Evolutionary conservation across 92 coral and sea anemone genomes (phyloP), one percentile per base, ranked within the genome.

Genomic region (Umimayanthus chanpuru): DNA sequence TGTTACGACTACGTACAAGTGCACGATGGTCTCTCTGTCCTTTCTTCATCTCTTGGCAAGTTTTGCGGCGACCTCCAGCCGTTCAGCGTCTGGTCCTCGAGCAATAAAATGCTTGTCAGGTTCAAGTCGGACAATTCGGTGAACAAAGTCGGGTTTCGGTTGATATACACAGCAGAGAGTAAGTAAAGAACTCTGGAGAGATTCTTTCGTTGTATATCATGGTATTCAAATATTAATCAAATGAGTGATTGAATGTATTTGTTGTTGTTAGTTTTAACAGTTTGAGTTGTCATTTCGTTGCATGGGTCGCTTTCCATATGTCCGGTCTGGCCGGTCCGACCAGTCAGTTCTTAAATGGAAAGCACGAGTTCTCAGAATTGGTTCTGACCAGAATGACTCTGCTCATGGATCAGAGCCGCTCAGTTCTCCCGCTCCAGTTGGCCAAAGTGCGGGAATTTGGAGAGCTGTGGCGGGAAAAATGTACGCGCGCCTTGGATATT

Each of bases 1-100:
- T 95, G 98, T 64, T 95, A 90, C 81, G 98, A 95, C 88, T 93
- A 90, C 72, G 96, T 95, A 1, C 91, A 95, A 87, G 96, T 88
- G 67, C 82, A 87, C 47, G 96, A 95, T 73, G 98, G 96, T 1
- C 71, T 61, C 12, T 85, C 87, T 0, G 78, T 71, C 26, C 66
- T 81, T 43, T 86, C 91, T 36, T 86, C 91, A 16, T 92, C 93
- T 12, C 91, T 95, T 23, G 98, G 98, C 21, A 92, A 93, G 73
- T 95, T 85, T 88, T 95, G 96, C 56, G 98, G 98, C 32, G 79
- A 76, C 25, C 92, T 79, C 30, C 43, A 53, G 25, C 85, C 89
- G 0, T 95, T 93, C 80, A 81, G 75, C 39, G 79, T 95, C 15
- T 11, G 77, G 38, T 93, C 98, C 4, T 88, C 95, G 9, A 80